Base-by-base conservation (phyloP, 2,113 vertebrate genomes). In the Heliornis fulica region DNA sequence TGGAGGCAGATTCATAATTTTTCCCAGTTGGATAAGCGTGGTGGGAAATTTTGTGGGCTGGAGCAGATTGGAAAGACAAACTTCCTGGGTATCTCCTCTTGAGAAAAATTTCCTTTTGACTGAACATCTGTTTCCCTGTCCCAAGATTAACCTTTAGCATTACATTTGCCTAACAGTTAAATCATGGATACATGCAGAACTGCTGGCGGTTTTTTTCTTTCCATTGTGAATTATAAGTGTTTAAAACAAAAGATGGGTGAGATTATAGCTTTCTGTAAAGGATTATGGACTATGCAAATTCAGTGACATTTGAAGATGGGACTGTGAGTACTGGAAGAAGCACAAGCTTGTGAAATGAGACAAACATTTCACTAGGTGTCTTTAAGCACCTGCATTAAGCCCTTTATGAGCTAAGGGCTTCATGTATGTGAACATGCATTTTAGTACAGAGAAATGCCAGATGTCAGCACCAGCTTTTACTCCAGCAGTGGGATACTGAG, bases 11-110 rank as follows among this genome's bases (percentile, higher is more conserved):
- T 32, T 36, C 34, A 19, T n/a, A 54, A 54, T 31, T 91, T 91
- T 69, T 94, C 87, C 93, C 93, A 50, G 72, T 82, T 81, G 93
- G 89, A 63, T 76, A 46, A 94, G 45, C 4, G 32, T 57, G 85
- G 53, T 95, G 89, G 83, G 96, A 96, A 93, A 96, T 72, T 94
- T 13, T 70, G 92, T 93, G 94, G 94, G 64, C 89, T 83, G 96
- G 78, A 95, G 92, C 63, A 80, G 66, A 75, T 64, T 66, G 90
- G 86, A 92, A 95, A 91, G 84, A 92, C 93, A 97, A 96, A 95
- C 96, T 97, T 97, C 96, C 97, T 96, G 96, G 97, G 95, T 97
- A 95, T 97, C 94, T 90, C 87, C 94, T 91, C 94, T 86, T 93
- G 95, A 89, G 90, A 89, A 89, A 95, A 74, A 69, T 70, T 86